Conservation (phyloP, 2,888 invertebrate genomes). For the Proisotoma minuta region DNA sequence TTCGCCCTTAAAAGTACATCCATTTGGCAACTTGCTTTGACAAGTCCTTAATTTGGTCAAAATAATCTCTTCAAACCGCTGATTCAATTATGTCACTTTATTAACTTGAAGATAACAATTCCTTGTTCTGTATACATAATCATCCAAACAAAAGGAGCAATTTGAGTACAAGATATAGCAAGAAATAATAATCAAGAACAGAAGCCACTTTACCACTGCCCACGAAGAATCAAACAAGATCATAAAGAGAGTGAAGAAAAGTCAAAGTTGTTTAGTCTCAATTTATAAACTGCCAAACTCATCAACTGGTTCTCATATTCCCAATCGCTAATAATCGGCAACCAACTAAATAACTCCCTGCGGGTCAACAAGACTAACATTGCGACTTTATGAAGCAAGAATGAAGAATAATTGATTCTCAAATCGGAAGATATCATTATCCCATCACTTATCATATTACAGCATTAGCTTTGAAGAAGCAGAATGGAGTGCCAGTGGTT, state of each 20-base stretch:
- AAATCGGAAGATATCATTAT: no score
- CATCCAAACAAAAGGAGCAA: background rate
- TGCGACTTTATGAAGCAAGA: background rate
- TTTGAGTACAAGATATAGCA: background rate
- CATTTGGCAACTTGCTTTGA: conserved; percentile 11
- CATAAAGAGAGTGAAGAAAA: background rate
- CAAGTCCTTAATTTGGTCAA: conserved; percentile 4
- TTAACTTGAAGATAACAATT: background rate
- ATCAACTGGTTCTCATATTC: background rate
- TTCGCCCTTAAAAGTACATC: conserved; percentile 10
- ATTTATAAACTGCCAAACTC: background rate
- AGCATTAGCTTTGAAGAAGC: no score
- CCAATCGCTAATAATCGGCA: background rate
- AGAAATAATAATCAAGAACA: background rate
- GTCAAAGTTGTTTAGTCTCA: conserved; percentile 2
- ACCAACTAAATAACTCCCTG: background rate
- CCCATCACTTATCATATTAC: no score
- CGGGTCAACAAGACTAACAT: background rate
- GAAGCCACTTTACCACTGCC: background rate
- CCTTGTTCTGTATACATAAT: background rate
- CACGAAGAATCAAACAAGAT: conserved; percentile 1
- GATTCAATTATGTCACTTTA: conserved; percentile 8
- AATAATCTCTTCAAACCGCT: background rate
- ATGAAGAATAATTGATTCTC: no score
- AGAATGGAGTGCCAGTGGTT: conserved; percentile 44